Conservation (phyloP, 2,797 vertebrate species). For the Aphelocoma californica region DNA sequence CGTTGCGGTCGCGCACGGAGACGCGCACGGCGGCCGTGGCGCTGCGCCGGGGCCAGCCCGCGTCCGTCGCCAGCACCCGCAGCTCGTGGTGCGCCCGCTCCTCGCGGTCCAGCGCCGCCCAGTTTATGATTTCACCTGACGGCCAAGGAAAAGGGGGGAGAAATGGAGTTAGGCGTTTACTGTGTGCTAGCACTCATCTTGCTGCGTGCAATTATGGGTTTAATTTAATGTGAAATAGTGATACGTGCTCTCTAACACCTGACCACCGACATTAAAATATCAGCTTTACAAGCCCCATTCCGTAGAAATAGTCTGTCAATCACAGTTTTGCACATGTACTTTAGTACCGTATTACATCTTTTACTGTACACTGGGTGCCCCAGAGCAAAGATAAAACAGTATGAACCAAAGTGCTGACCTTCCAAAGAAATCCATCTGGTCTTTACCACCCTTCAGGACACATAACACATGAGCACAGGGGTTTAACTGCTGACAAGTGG, state of each 20-base stretch:
- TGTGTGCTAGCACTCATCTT: neutral
- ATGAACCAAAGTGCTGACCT: neutral
- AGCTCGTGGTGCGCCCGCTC: slow-evolving; percentile 81
- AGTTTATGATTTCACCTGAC: slow-evolving; percentile 89
- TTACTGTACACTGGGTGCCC: neutral
- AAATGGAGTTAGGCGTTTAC: neutral
- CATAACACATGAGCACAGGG: neutral
- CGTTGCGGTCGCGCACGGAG: slow-evolving; percentile 84
- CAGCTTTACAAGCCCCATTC: neutral
- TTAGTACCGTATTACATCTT: neutral
- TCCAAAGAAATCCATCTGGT: neutral
- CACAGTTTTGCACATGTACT: neutral
- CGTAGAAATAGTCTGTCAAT: neutral
- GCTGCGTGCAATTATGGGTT: too few relatives aligned
- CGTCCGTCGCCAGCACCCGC: slow-evolving; percentile 85
- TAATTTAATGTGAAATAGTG: neutral
- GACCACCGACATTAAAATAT: neutral
- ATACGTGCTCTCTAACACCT: neutral
- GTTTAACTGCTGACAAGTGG: neutral
- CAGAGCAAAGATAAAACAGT: neutral
- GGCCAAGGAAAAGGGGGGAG: neutral
- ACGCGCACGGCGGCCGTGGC: slow-evolving; percentile 79
- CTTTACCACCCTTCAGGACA: neutral
- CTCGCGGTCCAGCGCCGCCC: slow-evolving; percentile 86
- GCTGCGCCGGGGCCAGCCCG: slow-evolving; percentile 83